Conservation (phyloP, 2,113 vertebrate species). For the Corythoichthys haematopterus region DNA sequence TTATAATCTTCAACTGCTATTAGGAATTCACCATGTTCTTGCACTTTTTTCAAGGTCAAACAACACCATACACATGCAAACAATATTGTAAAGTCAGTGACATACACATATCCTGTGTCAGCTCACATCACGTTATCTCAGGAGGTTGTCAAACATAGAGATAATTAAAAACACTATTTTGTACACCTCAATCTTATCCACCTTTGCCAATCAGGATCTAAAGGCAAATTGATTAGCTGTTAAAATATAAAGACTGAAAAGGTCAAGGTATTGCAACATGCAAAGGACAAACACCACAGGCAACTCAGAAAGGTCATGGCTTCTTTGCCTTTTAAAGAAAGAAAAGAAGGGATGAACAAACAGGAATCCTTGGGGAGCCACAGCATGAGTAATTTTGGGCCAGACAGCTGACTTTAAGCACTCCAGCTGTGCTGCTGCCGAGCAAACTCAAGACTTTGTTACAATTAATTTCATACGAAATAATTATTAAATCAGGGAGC, state of each 20-base stretch:
- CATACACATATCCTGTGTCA: slow-evolving; percentile 12
- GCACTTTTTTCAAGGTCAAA: slow-evolving; percentile 49
- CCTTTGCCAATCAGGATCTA: slow-evolving; percentile 68
- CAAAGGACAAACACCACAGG: slow-evolving; percentile 70
- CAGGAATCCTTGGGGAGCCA: slow-evolving; percentile 53
- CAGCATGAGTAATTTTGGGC: slow-evolving; percentile 66
- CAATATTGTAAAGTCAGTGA: slow-evolving; percentile 9
- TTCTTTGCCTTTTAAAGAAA: slow-evolving; percentile 60
- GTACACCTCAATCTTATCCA: slow-evolving; percentile 41
- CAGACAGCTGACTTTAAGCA: slow-evolving; percentile 67
- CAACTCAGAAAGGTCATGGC: slow-evolving; percentile 63
- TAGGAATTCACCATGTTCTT: slow-evolving; percentile 27
- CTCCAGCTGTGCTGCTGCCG: slow-evolving; percentile 57
- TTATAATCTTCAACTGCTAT: slow-evolving; percentile 23
- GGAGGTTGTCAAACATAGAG: slow-evolving; percentile 32
- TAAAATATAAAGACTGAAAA: slow-evolving; percentile 66
- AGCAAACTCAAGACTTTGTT: slow-evolving; percentile 64
- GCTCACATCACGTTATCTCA: slow-evolving; percentile 19
- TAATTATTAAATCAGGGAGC: slow-evolving; percentile 1
- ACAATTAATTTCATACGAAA: slow-evolving; percentile 61
- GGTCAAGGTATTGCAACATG: slow-evolving; percentile 69
- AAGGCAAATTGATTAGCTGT: slow-evolving; percentile 75
- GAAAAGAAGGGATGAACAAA: slow-evolving; percentile 56
- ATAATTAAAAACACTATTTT: slow-evolving; percentile 66
- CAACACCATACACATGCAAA: background rate